Base-by-base conservation (phyloP, 2,888 invertebrate genomes). In the Brachypalpus laphriformis region DNA sequence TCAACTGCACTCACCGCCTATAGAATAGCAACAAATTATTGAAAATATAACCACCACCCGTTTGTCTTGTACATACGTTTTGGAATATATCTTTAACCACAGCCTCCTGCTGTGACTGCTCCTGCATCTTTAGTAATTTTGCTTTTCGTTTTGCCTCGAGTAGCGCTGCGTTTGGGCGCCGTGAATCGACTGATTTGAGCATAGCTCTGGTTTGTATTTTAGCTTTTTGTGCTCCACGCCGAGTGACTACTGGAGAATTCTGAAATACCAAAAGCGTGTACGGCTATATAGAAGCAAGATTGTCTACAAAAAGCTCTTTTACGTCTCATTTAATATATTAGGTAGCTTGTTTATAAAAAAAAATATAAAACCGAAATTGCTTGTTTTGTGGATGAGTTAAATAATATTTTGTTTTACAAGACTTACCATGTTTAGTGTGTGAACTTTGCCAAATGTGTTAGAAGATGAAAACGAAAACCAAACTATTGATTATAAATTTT, bases 91-190 rank as follows among this genome's bases (percentile, higher is more conserved):
- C 96, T 87, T 92, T 93, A 3, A 96, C 90, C 63, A 93, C 91
- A 37, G 90, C 92, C 89, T 80, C 91, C 89, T 87, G 87, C 54
- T 89, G 87, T n/a, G 74, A 63, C 68, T 88, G 87, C 57, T 89
- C 88, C 66, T 91, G 90, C 87, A 94, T 94, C 88, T 93, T 94
- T 59, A 93, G 92, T 87, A 93, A 93, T 82, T 93, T 93, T 28
- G 94, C 95, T 87, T 94, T 95, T 87, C 93, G 94, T 90, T 95
- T 96, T 3, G 95, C 95, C 87, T 95, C 95, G n/a, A 94, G 88
- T 51, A 95, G 89, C 49, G 94, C 93, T 59, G 94, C 92, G 70
- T 93, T 95, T 56, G 93, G 92, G 89, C 91, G 91, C 59, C 90
- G 89, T 22, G 87, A 81, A 51, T 88, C 89, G 61, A 88, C 88